A percentile compares a stretch with the other conserved stretches of the same genome.
These are phyloP conservation scores for Antedon bifida DNA, from an alignment of 35 echinoderm and acorn worm genomes.

Conservation along the genomic window DNA sequence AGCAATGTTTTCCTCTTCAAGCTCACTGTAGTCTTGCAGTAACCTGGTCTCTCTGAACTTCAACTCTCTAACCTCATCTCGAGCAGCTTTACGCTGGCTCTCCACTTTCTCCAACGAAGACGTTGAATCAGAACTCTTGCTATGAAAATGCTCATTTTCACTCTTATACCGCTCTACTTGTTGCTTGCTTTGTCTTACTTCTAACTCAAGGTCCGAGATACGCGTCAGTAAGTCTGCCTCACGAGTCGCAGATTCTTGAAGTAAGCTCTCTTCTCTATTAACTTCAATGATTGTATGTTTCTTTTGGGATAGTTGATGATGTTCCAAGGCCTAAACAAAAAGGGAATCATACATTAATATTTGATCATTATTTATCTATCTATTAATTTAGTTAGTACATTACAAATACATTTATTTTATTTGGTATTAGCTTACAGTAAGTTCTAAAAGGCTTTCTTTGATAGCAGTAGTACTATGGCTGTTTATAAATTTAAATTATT, in stretches of 20 bases:
- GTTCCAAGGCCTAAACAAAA: constrained; percentile 54
- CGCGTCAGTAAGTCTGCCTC: constrained; percentile 59
- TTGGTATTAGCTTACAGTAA: background rate
- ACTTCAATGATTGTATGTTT: constrained; percentile 60
- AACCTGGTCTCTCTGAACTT: constrained; percentile 77
- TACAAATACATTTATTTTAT: background rate
- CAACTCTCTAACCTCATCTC: constrained; percentile 70
- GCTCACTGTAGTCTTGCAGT: constrained; percentile 86
- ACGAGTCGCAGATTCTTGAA: constrained; percentile 65
- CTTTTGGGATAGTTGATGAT: constrained; percentile 47
- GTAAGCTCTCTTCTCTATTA: constrained; percentile 63
- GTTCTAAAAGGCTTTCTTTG: background rate
- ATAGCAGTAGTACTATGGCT: too few species aligned
- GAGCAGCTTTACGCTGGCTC: constrained; percentile 35
- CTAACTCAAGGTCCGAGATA: constrained; percentile 56
- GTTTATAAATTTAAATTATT: too few species aligned
- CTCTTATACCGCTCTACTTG: constrained; percentile 42
- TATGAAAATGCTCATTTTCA: constrained; percentile 70
- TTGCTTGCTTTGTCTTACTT: constrained; percentile 37
- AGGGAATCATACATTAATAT: background rate
- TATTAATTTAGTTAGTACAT: background rate
- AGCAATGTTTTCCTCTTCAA: constrained; percentile 93
- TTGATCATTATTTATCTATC: background rate
- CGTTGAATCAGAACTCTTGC: constrained; percentile 39
- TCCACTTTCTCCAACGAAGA: constrained; percentile 49